Conservation (phyloP, 2,113 vertebrate genomes). For the Chamaetylas fuelleborni region DNA sequence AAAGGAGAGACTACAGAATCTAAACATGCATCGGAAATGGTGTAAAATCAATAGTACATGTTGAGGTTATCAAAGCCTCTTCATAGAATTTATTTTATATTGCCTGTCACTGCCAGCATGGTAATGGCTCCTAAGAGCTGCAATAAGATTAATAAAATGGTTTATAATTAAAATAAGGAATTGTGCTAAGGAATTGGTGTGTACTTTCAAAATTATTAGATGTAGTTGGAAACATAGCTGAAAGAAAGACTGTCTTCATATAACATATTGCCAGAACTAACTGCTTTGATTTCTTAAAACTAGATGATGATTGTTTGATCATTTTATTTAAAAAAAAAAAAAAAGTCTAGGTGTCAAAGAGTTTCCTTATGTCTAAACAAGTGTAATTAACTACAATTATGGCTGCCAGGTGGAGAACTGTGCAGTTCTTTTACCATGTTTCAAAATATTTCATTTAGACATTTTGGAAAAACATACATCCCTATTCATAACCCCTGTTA, state of each 20-base stretch:
- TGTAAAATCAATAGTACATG: not conserved
- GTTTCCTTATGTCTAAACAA: slow-evolving; percentile 84
- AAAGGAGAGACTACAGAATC: not conserved
- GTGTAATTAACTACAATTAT: slow-evolving; percentile 90
- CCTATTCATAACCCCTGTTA: slow-evolving; percentile 87
- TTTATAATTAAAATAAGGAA: slow-evolving; percentile 62
- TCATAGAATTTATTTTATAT: not conserved
- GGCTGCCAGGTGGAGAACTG: slow-evolving; percentile 86
- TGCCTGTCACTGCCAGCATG: not conserved
- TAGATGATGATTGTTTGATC: slow-evolving; percentile 84
- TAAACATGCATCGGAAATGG: not conserved
- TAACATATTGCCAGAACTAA: slow-evolving; percentile 74
- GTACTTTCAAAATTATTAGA: slow-evolving; percentile 72
- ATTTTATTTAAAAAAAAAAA: slow-evolving; percentile 79
- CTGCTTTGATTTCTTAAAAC: slow-evolving; percentile 79
- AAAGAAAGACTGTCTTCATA: slow-evolving; percentile 66
- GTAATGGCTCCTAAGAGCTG: slow-evolving; percentile 14
- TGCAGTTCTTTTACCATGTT: slow-evolving; percentile 79
- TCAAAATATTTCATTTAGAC: slow-evolving; percentile 88
- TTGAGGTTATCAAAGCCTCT: not conserved
- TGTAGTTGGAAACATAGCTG: slow-evolving; percentile 68
- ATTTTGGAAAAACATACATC: slow-evolving; percentile 90
- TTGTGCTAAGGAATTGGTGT: slow-evolving; percentile 49
- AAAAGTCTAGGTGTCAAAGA: slow-evolving; percentile 83
- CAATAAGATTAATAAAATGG: slow-evolving; percentile 56